Base-by-base conservation (phyloP, 2,797 vertebrate species). In the Acanthis flammea region DNA sequence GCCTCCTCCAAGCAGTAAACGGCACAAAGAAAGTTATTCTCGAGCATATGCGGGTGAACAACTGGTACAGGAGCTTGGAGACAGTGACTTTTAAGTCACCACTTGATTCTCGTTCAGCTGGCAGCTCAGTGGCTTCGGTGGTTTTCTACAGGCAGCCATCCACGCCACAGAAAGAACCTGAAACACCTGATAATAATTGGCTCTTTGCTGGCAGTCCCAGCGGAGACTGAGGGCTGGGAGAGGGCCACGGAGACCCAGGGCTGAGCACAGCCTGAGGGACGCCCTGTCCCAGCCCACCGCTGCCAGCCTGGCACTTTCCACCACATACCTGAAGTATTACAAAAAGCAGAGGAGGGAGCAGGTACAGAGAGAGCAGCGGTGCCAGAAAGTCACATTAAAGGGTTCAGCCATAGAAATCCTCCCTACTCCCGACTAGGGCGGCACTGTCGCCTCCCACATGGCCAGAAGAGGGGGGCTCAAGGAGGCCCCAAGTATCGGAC, bases 21-120 rank as follows among this genome's bases (percentile, higher is more conserved):
- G 4, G 87, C 83, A 94, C 80, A 87, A 89, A 90, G 62, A 51
- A 92, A 95, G 76, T 92, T 65, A 75, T 66, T 83, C 82, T 82
- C 21, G 9, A 76, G 81, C 3, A 18, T 12, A n/a, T 1, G 33
- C 4, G 17, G 68, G 25, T 28, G 45, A 88, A 74, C 16, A 73
- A 62, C 76, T 73, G 86, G 30, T 23, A 33, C 50, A 21, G 45
- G 31, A 90, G 67, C 19, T 35, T 4, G 51, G 54, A 15, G 39
- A 81, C 57, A 18, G 17, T 0, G 44, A 58, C 33, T 35, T 88
- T 54, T 10, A 35, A 80, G 65, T 35, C 86, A n/a, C 71, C 63
- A 30, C 81, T 86, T 62, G 66, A 89, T 54, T 74, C 83, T 23
- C 18, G 7, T 21, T 81, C 66, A 86, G 27, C 54, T 15, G 72